Percentiles rank a stretch among this genome's conserved stretches.
Evolutionary conservation across 2,113 vertebrate species (phyloP).

Genomic region (Pedionomus torquatus): DNA sequence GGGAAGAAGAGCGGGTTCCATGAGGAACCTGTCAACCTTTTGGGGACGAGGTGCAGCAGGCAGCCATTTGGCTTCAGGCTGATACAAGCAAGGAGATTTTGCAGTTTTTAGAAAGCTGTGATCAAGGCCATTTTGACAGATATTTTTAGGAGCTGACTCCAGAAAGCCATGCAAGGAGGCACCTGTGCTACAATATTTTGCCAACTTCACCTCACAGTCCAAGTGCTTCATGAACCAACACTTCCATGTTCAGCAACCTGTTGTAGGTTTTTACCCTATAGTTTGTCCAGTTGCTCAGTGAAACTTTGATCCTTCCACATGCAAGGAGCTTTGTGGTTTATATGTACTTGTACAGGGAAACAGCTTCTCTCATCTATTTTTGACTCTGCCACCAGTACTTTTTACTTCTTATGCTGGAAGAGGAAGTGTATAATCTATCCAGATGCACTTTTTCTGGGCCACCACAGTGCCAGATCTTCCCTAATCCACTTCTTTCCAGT

Average conservation of each 20-base stretch:
- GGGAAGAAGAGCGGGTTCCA: background rate
- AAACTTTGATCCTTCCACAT: background rate
- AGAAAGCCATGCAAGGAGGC: accelerated
- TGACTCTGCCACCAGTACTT: background rate
- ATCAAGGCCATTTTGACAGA: background rate
- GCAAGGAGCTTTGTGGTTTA: background rate
- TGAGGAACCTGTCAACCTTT: background rate
- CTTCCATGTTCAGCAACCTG: accelerated
- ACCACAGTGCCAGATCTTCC: background rate
- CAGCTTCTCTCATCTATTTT: background rate
- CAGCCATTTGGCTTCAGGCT: background rate
- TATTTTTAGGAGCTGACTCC: background rate
- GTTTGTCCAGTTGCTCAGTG: background rate
- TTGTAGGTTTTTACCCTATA: background rate
- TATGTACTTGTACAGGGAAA: background rate
- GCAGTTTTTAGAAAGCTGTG: background rate
- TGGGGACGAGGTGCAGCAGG: accelerated
- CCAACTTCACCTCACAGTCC: background rate
- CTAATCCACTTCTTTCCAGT: background rate
- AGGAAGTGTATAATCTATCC: background rate
- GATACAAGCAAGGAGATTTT: background rate
- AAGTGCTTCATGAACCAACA: background rate
- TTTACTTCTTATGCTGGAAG: background rate
- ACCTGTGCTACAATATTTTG: background rate
- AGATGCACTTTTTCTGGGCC: background rate